phyloP scores from a whole-genome alignment of 2,113 vertebrate genomes.

The Sisor rabdophorus region DNA sequence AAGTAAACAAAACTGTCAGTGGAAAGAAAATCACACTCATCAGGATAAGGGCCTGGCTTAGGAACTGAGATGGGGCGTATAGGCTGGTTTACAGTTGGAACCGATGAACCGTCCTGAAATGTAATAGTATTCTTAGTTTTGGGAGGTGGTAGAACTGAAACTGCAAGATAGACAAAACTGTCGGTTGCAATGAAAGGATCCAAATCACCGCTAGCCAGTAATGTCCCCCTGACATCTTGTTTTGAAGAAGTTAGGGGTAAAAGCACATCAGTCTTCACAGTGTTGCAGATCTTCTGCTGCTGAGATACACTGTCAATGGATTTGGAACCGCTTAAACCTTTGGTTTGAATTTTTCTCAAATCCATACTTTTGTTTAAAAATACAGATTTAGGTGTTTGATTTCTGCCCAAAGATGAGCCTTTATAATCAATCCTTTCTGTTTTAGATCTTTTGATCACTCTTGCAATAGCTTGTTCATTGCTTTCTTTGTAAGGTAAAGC shows the following conservation, averaged over 20 bases:
- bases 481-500: slow-evolving; percentile 63
- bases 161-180: slow-evolving; percentile 74
- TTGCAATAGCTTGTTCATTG: slow-evolving; percentile 48
- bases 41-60: slow-evolving; percentile 55
- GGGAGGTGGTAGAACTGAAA: slow-evolving; percentile 59
- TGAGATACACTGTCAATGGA: slow-evolving; percentile 18
- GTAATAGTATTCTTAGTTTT: not conserved
- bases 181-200: slow-evolving; percentile 72
- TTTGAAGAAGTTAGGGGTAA: slow-evolving; percentile 65
- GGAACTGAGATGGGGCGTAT: slow-evolving; percentile 33
- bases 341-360: slow-evolving; percentile 33
- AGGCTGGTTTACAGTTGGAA: slow-evolving; percentile 19
- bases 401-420: not conserved
- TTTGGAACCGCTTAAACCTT: slow-evolving; percentile 32
- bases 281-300: slow-evolving; percentile 32
- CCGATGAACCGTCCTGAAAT: slow-evolving; percentile 40
- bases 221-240: slow-evolving; percentile 54
- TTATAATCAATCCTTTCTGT: slow-evolving; percentile 7
- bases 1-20: slow-evolving; percentile 77
- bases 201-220: slow-evolving; percentile 64
- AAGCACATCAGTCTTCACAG: slow-evolving; percentile 58
- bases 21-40: slow-evolving; percentile 73
- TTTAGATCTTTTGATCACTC: slow-evolving; percentile 45
- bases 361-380: slow-evolving; percentile 6
- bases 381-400: not conserved